Conservation (phyloP, 1,140 invertebrate species). For the Nylanderia fulva region DNA sequence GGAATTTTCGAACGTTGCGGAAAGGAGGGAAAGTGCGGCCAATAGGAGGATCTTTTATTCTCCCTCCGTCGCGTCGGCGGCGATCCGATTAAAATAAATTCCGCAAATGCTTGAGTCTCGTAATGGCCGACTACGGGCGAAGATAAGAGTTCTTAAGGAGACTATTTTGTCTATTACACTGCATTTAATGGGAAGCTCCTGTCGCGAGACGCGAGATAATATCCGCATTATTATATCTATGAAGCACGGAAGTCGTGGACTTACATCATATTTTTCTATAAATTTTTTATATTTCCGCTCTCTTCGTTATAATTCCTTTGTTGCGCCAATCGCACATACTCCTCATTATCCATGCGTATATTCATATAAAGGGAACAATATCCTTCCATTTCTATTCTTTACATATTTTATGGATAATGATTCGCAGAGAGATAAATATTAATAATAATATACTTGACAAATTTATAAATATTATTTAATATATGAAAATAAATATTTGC, state of each 20-base stretch:
- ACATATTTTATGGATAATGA: background rate
- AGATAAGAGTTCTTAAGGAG: constrained; percentile 57
- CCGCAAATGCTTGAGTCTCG: constrained; percentile 44
- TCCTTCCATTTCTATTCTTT: background rate
- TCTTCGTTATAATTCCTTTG: background rate
- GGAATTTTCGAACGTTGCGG: constrained; percentile 47
- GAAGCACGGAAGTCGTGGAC: background rate
- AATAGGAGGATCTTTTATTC: constrained; percentile 46
- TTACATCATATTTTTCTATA: background rate
- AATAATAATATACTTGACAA: too few species aligned
- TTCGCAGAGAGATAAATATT: too few species aligned
- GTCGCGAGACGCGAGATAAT: constrained; percentile 48
- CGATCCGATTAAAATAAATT: constrained; percentile 63
- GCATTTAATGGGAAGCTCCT: constrained; percentile 53
- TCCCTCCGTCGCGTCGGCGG: background rate
- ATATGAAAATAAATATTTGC: background rate
- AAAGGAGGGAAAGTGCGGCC: constrained; percentile 11
- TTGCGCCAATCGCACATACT: background rate
- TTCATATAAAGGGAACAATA: background rate
- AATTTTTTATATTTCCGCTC: background rate
- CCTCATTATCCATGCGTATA: background rate
- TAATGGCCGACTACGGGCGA: constrained; percentile 11
- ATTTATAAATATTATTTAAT: background rate
- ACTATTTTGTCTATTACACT: constrained; percentile 55
- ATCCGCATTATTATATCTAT: constrained; percentile 27